Evolutionary conservation across 2,797 vertebrate genomes (phyloP).

Genomic region (Rhynchotus rufescens): DNA sequence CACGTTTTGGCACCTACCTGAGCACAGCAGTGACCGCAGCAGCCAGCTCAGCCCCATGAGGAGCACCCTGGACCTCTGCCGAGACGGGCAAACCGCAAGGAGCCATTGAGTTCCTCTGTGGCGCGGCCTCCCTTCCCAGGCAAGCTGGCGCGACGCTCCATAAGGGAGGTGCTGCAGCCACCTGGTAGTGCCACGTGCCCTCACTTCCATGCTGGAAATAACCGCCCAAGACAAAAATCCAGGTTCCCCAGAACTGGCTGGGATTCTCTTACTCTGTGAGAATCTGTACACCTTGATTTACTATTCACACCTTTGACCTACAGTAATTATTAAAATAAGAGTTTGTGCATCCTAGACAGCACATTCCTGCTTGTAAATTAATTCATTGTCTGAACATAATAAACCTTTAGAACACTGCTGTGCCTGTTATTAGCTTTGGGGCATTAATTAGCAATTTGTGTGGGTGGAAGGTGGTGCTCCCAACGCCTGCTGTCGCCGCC

Average conservation of each 20-base stretch:
- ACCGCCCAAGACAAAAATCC: background rate
- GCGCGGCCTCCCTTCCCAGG: background rate
- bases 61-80: background rate
- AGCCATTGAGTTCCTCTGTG: background rate
- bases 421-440: too few relatives aligned
- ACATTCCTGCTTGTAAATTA: background rate
- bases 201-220: background rate
- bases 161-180: background rate
- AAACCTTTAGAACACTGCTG: background rate
- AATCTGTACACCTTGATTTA: background rate
- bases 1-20: too few relatives aligned
- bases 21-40: too few relatives aligned
- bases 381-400: background rate
- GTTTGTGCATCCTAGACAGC: background rate
- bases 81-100: background rate
- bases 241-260: too few relatives aligned
- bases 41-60: background rate
- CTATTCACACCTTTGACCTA: background rate
- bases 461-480: background rate
- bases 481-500: background rate
- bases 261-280: background rate
- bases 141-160: too few relatives aligned
- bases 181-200: too few relatives aligned
- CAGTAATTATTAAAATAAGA: background rate
- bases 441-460: background rate